Evolutionary conservation across 2,888 invertebrate genomes (phyloP).

Genomic region (Conistra vaccinii): DNA sequence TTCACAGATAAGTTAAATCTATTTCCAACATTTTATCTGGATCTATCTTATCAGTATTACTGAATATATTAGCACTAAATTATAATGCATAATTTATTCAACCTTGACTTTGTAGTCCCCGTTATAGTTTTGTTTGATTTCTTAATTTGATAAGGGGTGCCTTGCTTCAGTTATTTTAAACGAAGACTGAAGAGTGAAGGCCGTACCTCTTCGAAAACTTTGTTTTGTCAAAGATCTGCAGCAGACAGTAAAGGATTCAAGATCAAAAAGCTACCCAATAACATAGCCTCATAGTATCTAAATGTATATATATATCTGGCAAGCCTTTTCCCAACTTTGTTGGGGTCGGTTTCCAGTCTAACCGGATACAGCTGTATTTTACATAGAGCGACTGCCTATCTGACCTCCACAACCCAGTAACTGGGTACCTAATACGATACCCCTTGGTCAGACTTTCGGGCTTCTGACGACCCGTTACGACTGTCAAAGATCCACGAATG

Average conservation of each 20-base stretch:
- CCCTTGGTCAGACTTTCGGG: no score
- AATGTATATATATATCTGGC: no score
- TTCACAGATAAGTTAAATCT: constrained; percentile 26
- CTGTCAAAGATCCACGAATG: no score
- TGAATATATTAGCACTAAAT: constrained; percentile 32
- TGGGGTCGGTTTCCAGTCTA: no score
- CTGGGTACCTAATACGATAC: no score
- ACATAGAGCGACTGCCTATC: no score
- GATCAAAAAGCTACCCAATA: background rate
- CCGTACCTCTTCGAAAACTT: background rate
- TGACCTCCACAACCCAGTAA: no score
- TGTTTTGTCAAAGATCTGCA: background rate
- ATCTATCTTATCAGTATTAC: constrained; percentile 23
- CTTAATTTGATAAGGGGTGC: constrained; percentile 5
- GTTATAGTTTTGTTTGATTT: constrained; percentile 34
- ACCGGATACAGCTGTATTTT: no score
- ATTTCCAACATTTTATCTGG: constrained; percentile 5
- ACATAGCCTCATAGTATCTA: background rate
- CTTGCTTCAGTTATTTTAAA: background rate
- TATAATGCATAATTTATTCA: background rate
- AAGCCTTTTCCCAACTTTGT: no score
- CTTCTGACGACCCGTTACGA: no score
- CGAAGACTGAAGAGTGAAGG: background rate
- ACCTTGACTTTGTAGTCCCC: constrained; percentile 11
- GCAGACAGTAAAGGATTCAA: background rate